Evolutionary conservation across 37 sponge, comb jelly and placozoan species (phyloP), one percentile per base, ranked within the genome.

Genomic region (Mnemiopsis leidyi): DNA sequence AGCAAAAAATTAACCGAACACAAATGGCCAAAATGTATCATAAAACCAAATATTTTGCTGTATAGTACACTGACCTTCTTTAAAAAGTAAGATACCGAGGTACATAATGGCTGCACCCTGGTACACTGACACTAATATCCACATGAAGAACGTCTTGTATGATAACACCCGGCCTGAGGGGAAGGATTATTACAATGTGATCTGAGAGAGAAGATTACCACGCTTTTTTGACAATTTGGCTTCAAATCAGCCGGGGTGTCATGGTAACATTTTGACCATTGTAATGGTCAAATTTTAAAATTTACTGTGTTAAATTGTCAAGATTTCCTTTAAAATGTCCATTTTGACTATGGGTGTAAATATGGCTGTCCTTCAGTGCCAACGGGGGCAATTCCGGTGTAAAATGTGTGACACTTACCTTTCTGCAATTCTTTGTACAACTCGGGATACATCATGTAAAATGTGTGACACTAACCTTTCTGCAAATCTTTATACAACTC

Each of bases 391-490:
- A 21, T 0, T n/a, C n/a, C n/a, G n/a, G n/a, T n/a, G n/a, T n/a
- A n/a, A n/a, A n/a, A n/a, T n/a, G n/a, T n/a, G n/a, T n/a, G n/a
- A n/a, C n/a, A 67, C 20, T 13, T 73, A 79, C 36, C 38, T 79
- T 92, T 92, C 33, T 67, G 69, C 20, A 96, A 95, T 7, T 96
- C 98, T 68, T 95, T 95, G 73, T 97, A 97, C 67, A 97, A 95
- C 93, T 97, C 98, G 33, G 98, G 98, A 73, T 95, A 97, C 68
- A 92, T 94, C 93, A 97, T n/a, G n/a, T n/a, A n/a, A n/a, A n/a
- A n/a, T n/a, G n/a, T n/a, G n/a, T n/a, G n/a, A n/a, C n/a, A 67
- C 20, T 13, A 25, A 79, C 36, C 38, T 79, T 92, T 92, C 33
- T 67, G 69, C 20, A 96, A 95, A 2, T 96, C 98, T 68, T 95